These are phyloP conservation scores for Cryptoprocta ferox DNA, from an alignment of 2,797 vertebrate genomes.

Conservation along the genomic window DNA sequence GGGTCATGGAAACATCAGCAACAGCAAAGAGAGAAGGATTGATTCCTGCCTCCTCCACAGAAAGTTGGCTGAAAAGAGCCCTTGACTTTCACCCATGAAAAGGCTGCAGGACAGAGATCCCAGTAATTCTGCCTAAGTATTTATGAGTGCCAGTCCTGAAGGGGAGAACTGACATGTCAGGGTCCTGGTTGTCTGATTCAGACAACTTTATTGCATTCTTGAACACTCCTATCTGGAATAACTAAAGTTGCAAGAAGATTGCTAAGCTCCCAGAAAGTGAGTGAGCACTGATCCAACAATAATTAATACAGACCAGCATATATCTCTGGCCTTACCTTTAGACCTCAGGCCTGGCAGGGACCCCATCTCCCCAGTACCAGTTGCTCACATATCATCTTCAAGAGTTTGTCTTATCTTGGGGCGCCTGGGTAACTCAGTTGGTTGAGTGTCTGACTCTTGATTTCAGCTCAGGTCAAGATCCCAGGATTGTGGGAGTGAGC, in stretches of 20 bases:
- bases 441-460: no score
- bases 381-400: background rate
- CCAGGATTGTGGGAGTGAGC: no score
- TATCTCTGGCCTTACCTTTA: background rate
- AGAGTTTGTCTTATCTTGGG: background rate
- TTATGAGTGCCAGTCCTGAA: background rate
- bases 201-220: background rate
- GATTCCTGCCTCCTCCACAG: background rate
- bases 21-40: background rate
- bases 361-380: background rate
- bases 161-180: background rate
- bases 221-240: background rate
- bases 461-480: no score
- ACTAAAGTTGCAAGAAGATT: background rate
- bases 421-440: no score
- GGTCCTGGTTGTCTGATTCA: background rate
- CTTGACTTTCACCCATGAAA: conserved; percentile 6
- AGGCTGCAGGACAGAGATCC: background rate
- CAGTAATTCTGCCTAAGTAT: background rate
- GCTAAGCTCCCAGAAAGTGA: background rate
- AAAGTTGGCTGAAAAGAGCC: background rate
- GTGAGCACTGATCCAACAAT: background rate
- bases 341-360: background rate
- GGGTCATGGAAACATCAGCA: background rate
- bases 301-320: background rate